Evolutionary conservation across 1,140 invertebrate genomes (phyloP), one percentile per base, ranked within the genome.

Genomic region (Helicorthomorpha holstii): DNA sequence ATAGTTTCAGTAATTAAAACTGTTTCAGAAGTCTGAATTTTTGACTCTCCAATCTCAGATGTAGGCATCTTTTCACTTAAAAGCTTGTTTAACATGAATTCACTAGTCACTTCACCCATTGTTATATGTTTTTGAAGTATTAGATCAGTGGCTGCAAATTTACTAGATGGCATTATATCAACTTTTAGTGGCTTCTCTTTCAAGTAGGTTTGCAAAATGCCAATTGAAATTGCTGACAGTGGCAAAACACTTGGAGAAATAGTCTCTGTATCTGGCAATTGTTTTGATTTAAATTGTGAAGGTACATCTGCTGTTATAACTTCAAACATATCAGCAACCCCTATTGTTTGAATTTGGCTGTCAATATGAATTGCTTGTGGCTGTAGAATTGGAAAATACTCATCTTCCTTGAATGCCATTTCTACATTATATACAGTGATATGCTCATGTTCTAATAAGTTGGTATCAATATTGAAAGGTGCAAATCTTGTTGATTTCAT

Each of bases 261-360:
- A 53, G 62, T 69, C 61, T 78, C 74, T 2, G 68, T 68, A 46
- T 69, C 60, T 52, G 73, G 76, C 57, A 75, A 76, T 0, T 76
- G 58, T 23, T 59, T 59, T 48, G 73, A 68, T 41, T 60, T 67
- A 44, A 77, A 75, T 29, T 76, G 68, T 21, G 62, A 58, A 1
- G 76, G 71, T 48, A 66, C 62, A 60, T 78, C 75, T 12, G 68
- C 68, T 14, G 71, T 68, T 51, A 50, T 41, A 16, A 53, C 57
- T 55, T 59, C 58, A 43, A 42, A 51, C 2, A 59, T 51, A 44
- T 52, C 53, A 19, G 57, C 25, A 29, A 57, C 48, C 48, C 52
- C 55, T 49, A 60, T 49, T 44, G 21, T 51, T 49, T 14, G 23
- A n/a, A n/a, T n/a, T 7, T 34, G 29, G 29, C 29, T 34, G 16